Evolutionary conservation across 2,113 vertebrate species (phyloP).

Genomic region (Dicentrarchus labrax): DNA sequence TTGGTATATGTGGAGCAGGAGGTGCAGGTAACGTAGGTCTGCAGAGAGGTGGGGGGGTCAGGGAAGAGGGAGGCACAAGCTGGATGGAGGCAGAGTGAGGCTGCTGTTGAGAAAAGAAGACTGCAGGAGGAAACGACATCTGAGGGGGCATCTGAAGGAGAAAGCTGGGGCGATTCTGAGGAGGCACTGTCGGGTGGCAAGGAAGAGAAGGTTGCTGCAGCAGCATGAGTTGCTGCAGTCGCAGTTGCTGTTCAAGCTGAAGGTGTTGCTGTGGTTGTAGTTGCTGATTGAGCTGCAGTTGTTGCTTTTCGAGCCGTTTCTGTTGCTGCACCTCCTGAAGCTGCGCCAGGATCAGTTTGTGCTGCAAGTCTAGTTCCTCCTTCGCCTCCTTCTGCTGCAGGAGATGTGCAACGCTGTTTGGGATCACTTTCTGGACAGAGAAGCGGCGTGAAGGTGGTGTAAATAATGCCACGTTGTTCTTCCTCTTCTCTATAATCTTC

Average conservation of each 20-base stretch:
- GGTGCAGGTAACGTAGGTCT: not conserved
- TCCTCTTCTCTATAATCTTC: conserved; percentile 84
- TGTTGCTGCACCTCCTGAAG: not conserved
- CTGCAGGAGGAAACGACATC: not conserved
- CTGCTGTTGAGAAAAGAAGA: conserved; percentile 2
- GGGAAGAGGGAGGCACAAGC: not conserved
- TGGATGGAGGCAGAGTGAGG: accelerated
- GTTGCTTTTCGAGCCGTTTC: not conserved
- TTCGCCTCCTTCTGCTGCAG: not conserved
- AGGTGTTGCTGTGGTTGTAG: not conserved
- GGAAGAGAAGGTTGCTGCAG: not conserved
- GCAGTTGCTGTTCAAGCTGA: not conserved
- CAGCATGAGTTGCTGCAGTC: not conserved
- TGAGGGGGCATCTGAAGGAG: conserved; percentile 55
- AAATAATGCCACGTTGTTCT: not conserved
- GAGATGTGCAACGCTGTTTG: not conserved
- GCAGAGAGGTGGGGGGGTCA: not conserved
- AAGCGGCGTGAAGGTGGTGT: not conserved
- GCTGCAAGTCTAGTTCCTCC: not conserved
- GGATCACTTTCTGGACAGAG: not conserved
- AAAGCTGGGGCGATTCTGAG: not conserved
- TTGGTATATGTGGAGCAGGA: not conserved
- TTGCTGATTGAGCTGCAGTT: no score
- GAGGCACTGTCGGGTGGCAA: not conserved
- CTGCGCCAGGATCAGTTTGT: not conserved